These are phyloP conservation scores for Forpus xanthops DNA, from an alignment of 2,797 vertebrate genomes.

Conservation along the genomic window DNA sequence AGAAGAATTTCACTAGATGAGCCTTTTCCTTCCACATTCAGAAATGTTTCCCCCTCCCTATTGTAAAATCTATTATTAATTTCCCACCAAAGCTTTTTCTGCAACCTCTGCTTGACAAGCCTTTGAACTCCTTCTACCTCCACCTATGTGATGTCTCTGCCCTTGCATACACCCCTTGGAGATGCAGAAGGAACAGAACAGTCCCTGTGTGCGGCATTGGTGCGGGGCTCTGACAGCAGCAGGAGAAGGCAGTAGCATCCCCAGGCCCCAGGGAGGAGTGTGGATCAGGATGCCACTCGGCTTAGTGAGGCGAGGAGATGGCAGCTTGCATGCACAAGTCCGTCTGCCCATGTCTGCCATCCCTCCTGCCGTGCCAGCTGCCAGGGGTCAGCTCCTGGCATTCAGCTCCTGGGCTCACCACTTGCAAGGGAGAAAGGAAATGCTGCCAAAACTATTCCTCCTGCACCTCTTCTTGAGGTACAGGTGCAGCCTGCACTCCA, in stretches of 20 bases:
- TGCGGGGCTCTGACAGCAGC: neutral
- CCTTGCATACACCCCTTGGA: fast-evolving
- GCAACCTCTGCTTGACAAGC: neutral
- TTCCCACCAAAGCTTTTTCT: neutral
- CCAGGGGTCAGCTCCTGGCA: neutral
- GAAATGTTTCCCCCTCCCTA: neutral
- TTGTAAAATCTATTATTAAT: neutral
- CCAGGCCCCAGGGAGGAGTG: fast-evolving
- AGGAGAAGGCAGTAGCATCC: neutral
- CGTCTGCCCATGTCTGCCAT: fast-evolving
- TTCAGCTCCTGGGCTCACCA: neutral
- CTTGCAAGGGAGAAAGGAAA: neutral
- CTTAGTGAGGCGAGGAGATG: neutral
- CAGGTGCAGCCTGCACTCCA: neutral
- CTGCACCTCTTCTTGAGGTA: neutral
- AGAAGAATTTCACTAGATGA: neutral
- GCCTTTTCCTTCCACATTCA: neutral
- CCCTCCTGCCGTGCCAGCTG: neutral
- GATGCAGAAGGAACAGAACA: fast-evolving
- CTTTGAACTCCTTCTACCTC: neutral
- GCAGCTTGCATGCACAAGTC: neutral
- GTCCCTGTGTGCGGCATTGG: fast-evolving
- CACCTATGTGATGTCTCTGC: fast-evolving
- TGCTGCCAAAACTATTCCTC: neutral
- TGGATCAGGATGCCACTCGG: fast-evolving